Evolutionary conservation across 2,113 vertebrate species (phyloP), one percentile per base, ranked within the genome.

Genomic region (Epinephelus cyanopodus): DNA sequence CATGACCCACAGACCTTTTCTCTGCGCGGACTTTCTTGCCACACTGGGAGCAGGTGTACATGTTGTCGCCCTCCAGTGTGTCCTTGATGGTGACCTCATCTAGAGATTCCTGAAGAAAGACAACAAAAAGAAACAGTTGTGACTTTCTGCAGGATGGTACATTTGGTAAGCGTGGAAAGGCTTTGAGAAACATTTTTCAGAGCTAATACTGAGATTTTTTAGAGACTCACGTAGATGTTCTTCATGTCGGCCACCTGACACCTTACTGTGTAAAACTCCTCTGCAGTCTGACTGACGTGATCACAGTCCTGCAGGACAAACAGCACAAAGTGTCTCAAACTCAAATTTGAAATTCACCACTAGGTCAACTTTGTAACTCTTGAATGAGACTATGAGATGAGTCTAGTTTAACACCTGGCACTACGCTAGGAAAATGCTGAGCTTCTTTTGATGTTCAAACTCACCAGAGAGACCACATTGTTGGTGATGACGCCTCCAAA

Each of bases 191-290:
- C 21, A 9, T 54, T 21, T 53, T 48, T 45, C 33, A 45, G 11
- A 45, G 42, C 9, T 56, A 33, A 42, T 12, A 3, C 29, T 54
- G 2, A 5, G 5, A 52, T 5, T 19, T n/a, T 19, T 8, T 2
- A 10, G 3, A 2, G 0, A 96, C 98, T 98, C 90, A 99, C 98
- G 79, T 99, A 99, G 94, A 99, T 99, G 94, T 99, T 99, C 94
- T 99, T 99, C 98, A 99, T 99, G 85, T 99, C 98, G 14, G 98
- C 98, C 52, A 99, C 98, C 82, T 99, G 98, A 94, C 98, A 99
- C 53, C 98, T 94, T 83, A 99, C 98, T 0, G 98, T 99, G 93
- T 99, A 99, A 92, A 99, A 99, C 91, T 99, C 98, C 93, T 99
- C 98, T 4, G 97, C 98, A 17, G 98, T 99, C 93, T 99, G 98